Conservation (phyloP, 1,140 invertebrate species). For the Macrotrachela quadricornifera region DNA sequence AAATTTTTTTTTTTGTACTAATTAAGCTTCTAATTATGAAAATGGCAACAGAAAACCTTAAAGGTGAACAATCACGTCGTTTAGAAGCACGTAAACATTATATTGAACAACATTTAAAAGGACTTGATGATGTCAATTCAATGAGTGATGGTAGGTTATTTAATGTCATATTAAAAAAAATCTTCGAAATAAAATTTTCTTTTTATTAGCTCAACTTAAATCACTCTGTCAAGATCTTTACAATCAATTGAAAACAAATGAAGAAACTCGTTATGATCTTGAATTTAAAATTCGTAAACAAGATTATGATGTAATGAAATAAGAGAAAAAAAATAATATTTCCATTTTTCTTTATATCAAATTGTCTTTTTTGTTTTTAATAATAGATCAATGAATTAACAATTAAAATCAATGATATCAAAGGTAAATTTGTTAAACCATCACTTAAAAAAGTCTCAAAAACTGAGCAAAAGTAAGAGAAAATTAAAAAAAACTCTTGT, state of each 20-base stretch:
- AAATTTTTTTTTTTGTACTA: no score
- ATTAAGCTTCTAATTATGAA: constrained; percentile 75
- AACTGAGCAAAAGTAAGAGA: constrained; percentile 78
- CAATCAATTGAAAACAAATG: constrained; percentile 6
- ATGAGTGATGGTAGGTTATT: constrained; percentile 1
- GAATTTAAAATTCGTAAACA: constrained; percentile 80
- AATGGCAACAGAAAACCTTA: constrained; percentile 97
- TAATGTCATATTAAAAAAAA: no score
- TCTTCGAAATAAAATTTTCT: no score
- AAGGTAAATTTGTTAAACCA: constrained; percentile 99
- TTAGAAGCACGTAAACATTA: constrained; percentile 86
- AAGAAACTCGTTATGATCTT: constrained; percentile 78
- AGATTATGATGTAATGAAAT: constrained; percentile 67
- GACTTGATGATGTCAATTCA: constrained; percentile 3
- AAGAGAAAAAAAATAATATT: no score
- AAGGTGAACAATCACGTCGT: constrained; percentile 95
- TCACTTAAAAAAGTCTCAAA: constrained; percentile 98
- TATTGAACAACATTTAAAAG: constrained; percentile 57
- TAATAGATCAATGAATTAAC: constrained; percentile 91
- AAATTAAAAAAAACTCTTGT: background rate
- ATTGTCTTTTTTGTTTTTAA: no score
- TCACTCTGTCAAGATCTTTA: constrained; percentile 6
- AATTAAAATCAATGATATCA: constrained; percentile 96
- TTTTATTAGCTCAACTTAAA: background rate
- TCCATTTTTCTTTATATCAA: no score